A percentile compares a stretch with the other conserved stretches of the same genome.
Conservation (phyloP, 2,888 invertebrate genomes). For the Eurois occulta region DNA sequence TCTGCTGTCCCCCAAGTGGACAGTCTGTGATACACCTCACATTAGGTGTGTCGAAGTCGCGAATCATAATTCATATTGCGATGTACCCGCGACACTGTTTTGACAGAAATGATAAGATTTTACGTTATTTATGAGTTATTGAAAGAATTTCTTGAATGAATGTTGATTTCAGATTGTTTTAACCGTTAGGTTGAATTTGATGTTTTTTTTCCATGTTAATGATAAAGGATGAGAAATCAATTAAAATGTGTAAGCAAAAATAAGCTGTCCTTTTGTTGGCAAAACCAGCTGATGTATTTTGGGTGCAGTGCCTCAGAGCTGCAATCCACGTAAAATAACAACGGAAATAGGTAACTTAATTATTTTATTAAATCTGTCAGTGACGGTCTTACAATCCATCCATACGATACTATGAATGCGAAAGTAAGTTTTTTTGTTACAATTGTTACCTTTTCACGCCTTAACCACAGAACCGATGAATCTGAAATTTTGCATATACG, state of each 20-base stretch:
- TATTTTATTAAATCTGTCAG: not conserved
- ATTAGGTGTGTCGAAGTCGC: slow-evolving; percentile 85
- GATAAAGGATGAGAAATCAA: not conserved
- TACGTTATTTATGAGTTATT: slow-evolving; percentile 72
- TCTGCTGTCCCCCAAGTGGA: slow-evolving; percentile 79
- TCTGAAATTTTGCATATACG: no score
- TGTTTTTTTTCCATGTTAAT: no score
- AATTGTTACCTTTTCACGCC: no score
- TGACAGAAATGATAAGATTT: slow-evolving; percentile 85
- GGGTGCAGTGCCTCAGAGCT: not conserved
- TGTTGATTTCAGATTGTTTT: slow-evolving; percentile 38
- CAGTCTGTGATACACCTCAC: slow-evolving; percentile 73
- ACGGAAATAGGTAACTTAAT: not conserved
- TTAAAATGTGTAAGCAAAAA: not conserved
- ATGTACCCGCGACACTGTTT: slow-evolving; percentile 77
- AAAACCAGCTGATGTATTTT: not conserved
- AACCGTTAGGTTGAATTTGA: slow-evolving; percentile 21
- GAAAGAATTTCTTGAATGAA: slow-evolving; percentile 49
- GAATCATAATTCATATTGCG: slow-evolving; percentile 83
- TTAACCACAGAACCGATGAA: no score
- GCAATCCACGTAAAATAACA: not conserved
- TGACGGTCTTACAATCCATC: not conserved
- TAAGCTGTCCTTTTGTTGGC: not conserved
- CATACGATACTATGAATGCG: no score
- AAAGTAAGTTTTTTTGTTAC: no score